Percentiles rank a stretch among this genome's conserved stretches.
phyloP scores from a whole-genome alignment of 2,888 invertebrate species.

The Melieria crassipennis region DNA sequence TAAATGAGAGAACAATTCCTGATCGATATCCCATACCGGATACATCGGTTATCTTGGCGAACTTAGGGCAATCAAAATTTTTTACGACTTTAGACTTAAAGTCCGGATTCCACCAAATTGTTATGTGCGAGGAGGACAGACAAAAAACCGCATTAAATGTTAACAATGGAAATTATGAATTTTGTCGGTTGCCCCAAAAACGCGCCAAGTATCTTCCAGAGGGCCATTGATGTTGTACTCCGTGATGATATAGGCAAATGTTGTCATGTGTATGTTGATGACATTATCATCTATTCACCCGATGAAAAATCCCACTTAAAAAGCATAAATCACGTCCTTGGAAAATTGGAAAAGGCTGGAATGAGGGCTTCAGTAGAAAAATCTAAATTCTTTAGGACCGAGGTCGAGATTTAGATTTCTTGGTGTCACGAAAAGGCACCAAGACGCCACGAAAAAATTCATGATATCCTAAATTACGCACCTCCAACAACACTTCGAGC shows the following conservation, averaged over 20 bases:
- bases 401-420: conserved; percentile 29
- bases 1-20: background rate
- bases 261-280: conserved; percentile 22
- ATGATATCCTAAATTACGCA: conserved; percentile 31
- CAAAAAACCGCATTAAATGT: conserved; percentile 30
- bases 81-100: no score
- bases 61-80: background rate
- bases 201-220: background rate
- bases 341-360: no score
- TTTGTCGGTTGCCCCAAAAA: conserved; percentile 10
- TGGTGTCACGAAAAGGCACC: conserved; percentile 30
- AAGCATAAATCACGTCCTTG: background rate
- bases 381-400: no score
- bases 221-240: background rate
- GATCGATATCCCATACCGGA: conserved; percentile 22
- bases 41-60: conserved; percentile 21
- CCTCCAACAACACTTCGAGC: conserved; percentile 25
- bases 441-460: conserved; percentile 34
- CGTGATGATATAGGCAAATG: background rate
- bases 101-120: conserved; percentile 19
- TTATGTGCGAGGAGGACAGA: conserved; percentile 19
- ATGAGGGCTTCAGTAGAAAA: no score
- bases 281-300: background rate
- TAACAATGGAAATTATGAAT: conserved; percentile 20
- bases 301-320: background rate